Evolutionary conservation across 1,140 invertebrate genomes (phyloP), one percentile per base, ranked within the genome.

Genomic region (Pogonognathellus flavescens): DNA sequence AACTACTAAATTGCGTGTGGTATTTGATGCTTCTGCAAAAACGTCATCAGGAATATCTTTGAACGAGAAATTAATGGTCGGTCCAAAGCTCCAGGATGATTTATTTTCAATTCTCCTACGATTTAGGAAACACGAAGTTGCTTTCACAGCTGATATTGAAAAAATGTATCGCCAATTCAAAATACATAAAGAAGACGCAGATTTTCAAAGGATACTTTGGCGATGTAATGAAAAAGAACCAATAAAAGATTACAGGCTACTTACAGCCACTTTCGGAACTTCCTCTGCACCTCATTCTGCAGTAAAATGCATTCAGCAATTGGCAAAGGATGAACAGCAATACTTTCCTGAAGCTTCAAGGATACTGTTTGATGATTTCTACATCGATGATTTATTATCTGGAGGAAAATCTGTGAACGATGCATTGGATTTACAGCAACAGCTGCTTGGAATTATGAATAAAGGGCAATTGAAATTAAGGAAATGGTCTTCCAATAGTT

Each of bases 21-120:
- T 91, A 0, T 91, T 90, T 82, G 89, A 91, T 87, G 90, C 88
- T 0, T 90, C 89, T 57, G 89, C 87, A 13, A 87, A 90, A 83
- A 59, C 86, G 3, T 25, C 55, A 10, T 3, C 55, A n/a, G 87
- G 82, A n/a, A 18, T 84, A 0, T 88, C 87, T 11, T 50, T 88
- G 18, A 89, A 89, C 85, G 84, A 86, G 6, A 49, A n/a, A 22
- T n/a, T 87, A 14, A 52, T 84, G n/a, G 76, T 86, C 14, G 87
- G 87, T 16, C 62, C 62, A 1, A 4, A 6, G 1, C 10, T 66
- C 2, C 62, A 66, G 11, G 62, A 66, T 20, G 62, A 66, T 18
- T 18, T 66, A 22, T 18, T 11, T 18, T 16, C 62, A 66, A 22
- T 66, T 6, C 16, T 66, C 2, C 14, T 66, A 11, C 62, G 62